Evolutionary conservation across 2,797 vertebrate species (phyloP).

Genomic region (Synanceia verrucosa): DNA sequence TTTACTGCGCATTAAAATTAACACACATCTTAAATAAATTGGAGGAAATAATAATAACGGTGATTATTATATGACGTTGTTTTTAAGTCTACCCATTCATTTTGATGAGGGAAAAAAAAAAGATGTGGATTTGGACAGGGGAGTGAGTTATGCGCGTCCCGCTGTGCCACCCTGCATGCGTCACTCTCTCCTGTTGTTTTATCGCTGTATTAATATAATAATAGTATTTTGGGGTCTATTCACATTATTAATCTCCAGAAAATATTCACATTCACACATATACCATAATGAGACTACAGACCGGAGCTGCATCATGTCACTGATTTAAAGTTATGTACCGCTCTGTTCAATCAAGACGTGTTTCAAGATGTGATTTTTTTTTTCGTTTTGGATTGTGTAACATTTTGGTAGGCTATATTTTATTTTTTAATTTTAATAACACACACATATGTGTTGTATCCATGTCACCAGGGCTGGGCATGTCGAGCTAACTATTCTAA

Average conservation of each 20-base stretch:
- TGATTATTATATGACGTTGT: constrained; percentile 1
- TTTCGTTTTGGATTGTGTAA: not conserved
- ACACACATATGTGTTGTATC: not conserved
- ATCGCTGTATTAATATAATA: not conserved
- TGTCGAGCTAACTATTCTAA: constrained; percentile 30
- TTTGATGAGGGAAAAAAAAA: not conserved
- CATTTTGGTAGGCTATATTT: not conserved
- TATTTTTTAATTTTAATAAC: not conserved
- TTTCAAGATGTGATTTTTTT: too few relatives aligned
- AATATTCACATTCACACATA: not conserved
- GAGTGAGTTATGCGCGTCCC: not conserved
- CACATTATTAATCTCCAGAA: constrained; percentile 1
- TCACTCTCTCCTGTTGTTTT: not conserved
- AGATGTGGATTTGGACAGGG: not conserved
- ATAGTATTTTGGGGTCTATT: constrained; percentile 2
- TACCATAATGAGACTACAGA: not conserved
- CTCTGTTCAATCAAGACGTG: not conserved
- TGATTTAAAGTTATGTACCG: constrained; percentile 3
- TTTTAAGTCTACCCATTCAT: constrained; percentile 8
- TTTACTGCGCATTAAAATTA: constrained; percentile 66
- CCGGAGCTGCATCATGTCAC: not conserved
- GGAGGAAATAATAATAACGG: constrained; percentile 14
- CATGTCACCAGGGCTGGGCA: not conserved
- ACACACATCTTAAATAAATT: constrained; percentile 51
- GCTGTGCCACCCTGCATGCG: not conserved